Percentiles rank a stretch among this genome's conserved stretches.
These are phyloP conservation scores for Paraplagusia blochii DNA, from an alignment of 2,113 vertebrate species.

Conservation along the genomic window DNA sequence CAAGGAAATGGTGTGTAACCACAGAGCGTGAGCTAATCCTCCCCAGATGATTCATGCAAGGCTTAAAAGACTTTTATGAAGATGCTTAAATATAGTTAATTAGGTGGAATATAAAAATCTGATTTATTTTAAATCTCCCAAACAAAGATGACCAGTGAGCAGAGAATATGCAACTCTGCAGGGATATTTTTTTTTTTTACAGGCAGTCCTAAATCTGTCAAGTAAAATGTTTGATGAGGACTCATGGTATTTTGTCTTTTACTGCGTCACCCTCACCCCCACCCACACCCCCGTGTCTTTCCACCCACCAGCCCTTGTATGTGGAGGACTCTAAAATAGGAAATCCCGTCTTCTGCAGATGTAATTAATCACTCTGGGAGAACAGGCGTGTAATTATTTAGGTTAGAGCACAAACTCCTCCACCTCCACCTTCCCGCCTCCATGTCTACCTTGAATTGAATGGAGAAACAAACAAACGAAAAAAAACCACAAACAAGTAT, in stretches of 20 bases:
- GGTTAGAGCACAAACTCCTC: conserved; percentile 72
- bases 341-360: conserved; percentile 75
- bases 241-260: conserved; percentile 64
- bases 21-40: conserved; percentile 13
- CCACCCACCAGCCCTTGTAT: conserved; percentile 65
- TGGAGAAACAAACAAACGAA: conserved; percentile 35
- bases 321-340: conserved; percentile 79
- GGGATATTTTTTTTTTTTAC: conserved; percentile 34
- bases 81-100: conserved; percentile 59
- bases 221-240: conserved; percentile 70
- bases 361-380: conserved; percentile 84
- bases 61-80: too few species aligned
- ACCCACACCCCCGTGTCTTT: conserved; percentile 29
- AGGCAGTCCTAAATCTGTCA: conserved; percentile 77
- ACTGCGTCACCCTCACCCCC: neutral
- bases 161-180: conserved; percentile 57
- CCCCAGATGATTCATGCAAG: too few species aligned
- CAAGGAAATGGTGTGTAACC: conserved; percentile 32
- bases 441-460: conserved; percentile 9
- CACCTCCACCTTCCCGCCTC: conserved; percentile 25
- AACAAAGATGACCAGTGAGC: conserved; percentile 55
- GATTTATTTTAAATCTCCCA: conserved; percentile 58
- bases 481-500: conserved; percentile 19
- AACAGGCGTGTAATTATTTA: conserved; percentile 81
- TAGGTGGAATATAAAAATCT: conserved; percentile 49